Evolutionary conservation across 2,888 invertebrate species (phyloP).

Genomic region (Zelleria hepariella): DNA sequence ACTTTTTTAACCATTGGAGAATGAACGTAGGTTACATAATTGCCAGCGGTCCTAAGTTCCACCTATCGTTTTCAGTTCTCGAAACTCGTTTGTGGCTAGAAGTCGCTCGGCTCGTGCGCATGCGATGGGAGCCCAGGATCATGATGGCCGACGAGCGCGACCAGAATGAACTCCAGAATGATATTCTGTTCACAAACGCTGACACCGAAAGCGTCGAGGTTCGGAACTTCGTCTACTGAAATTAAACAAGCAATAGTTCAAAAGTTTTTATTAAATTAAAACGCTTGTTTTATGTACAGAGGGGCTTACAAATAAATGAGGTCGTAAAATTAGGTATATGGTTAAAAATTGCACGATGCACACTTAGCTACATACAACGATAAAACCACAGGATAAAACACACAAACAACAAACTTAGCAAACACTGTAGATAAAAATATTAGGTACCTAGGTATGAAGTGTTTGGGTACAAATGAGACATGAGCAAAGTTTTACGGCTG

Average conservation of each 20-base stretch:
- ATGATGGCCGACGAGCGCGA: neutral
- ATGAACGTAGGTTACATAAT: no score
- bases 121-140: conserved; percentile 43
- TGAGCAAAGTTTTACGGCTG: no score
- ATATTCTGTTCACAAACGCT: conserved; percentile 45
- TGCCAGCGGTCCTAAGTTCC: neutral
- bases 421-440: no score
- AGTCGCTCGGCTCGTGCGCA: conserved; percentile 39
- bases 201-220: conserved; percentile 57
- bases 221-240: conserved; percentile 43
- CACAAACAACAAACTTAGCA: neutral
- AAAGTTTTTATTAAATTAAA: neutral
- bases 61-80: conserved; percentile 24
- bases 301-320: neutral
- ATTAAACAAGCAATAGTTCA: neutral
- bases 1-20: no score
- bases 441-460: no score
- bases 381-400: no score
- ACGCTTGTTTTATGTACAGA: no score
- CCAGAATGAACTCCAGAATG: conserved; percentile 17
- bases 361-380: no score
- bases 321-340: neutral
- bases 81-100: conserved; percentile 56
- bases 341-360: neutral
- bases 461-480: no score